Percentiles rank a stretch among this genome's conserved stretches.
Evolutionary conservation across 2,113 vertebrate genomes (phyloP).

Genomic region (Morone saxatilis): DNA sequence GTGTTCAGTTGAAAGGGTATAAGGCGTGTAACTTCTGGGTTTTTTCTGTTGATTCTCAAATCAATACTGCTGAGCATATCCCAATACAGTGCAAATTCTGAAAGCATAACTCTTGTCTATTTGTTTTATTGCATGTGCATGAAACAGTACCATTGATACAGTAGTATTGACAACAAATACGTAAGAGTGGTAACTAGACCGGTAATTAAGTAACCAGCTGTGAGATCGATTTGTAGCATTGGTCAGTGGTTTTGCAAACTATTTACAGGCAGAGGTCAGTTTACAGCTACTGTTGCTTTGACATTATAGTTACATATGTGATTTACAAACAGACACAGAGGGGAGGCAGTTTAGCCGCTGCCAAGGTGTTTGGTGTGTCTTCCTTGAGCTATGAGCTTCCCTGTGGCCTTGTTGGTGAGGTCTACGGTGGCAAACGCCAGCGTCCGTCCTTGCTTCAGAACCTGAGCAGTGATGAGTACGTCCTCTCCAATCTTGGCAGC

Average conservation of each 20-base stretch:
- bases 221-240: neutral
- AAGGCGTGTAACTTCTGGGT: conserved; percentile 70
- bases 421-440: conserved; percentile 94
- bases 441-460: conserved; percentile 92
- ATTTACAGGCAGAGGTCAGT: conserved; percentile 30
- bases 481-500: conserved; percentile 95
- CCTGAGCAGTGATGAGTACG: conserved; percentile 92
- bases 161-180: neutral
- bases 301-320: neutral
- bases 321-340: conserved; percentile 30
- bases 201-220: conserved; percentile 3
- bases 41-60: conserved; percentile 79
- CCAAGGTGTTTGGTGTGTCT: conserved; percentile 95
- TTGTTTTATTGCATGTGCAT: conserved; percentile 75
- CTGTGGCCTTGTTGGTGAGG: conserved; percentile 91
- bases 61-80: conserved; percentile 83
- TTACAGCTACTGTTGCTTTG: neutral
- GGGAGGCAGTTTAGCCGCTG: conserved; percentile 55
- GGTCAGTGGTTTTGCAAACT: neutral
- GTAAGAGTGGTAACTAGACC: neutral
- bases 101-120: conserved; percentile 68
- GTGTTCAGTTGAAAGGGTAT: conserved; percentile 73
- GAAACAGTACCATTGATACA: conserved; percentile 14
- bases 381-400: conserved; percentile 94
- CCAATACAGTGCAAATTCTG: conserved; percentile 81